Base-by-base conservation (phyloP, 2,888 invertebrate genomes). In the Caradrina kadenii region DNA sequence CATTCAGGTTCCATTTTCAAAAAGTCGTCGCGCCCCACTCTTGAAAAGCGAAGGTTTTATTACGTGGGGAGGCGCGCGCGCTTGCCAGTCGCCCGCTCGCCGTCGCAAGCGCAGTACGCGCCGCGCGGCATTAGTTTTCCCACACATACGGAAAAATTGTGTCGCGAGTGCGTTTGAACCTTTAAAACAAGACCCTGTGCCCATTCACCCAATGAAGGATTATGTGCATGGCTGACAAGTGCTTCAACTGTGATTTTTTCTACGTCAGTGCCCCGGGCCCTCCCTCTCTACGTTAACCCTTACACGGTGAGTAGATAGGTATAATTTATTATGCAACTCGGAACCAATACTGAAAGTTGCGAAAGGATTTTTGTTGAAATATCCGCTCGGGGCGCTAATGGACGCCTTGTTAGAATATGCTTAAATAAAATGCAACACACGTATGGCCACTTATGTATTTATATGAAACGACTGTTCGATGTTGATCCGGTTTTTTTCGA, bases 191-290 rank as follows among this genome's bases (percentile, higher is more conserved):
- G 73, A 77, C 82, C 79, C 76, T 80, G 83, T 85, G 84, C 74
- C 80, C 80, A 82, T 83, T 84, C 65, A 74, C 81, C 82, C 74
- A 84, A 92, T 91, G 87, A 94, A 93, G 94, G 94, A 94, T 94
- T 93, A 91, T 93, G 95, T 95, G 95, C 88, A 94, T 93, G 94
- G 93, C 93, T 90, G 88, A 87, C 89, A 91, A 93, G 94, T 94
- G 94, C 87, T 84, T 86, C 77, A 83, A 82, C 80, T 88, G 93
- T 93, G 94, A 89, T 87, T 90, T 88, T 81, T 83, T 91, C 66
- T 92, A 90, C 90, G 84, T 80, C 86, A 92, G 94, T 91, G 92
- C 93, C 75, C 93, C 93, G 69, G 94, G 94, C 82, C 94, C 94
- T 66, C 94, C 93, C 85, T 86, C 83, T 66, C 73, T 54, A 19